Percentiles rank a stretch among this genome's conserved stretches.
These are phyloP conservation scores for Hestina assimilis DNA, from an alignment of 1,140 invertebrate genomes.

Conservation along the genomic window DNA sequence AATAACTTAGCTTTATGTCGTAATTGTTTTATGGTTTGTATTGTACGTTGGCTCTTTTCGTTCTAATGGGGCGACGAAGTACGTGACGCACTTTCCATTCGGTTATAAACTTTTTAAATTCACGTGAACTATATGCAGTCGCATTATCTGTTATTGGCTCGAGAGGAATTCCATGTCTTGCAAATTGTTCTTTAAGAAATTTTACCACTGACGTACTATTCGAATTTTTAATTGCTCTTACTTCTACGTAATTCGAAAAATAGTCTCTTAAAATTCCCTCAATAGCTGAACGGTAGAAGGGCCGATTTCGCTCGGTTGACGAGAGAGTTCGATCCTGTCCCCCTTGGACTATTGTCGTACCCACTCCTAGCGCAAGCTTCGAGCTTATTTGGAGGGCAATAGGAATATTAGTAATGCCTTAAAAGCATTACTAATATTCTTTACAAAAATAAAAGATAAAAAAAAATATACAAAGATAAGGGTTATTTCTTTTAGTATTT, in stretches of 20 bases:
- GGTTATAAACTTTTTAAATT: slow-evolving; percentile 7
- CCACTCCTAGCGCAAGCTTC: no score
- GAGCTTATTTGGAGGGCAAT: no score
- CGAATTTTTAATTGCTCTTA: background rate
- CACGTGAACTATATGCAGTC: background rate
- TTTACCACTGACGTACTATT: slow-evolving; percentile 6
- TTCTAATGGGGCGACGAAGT: slow-evolving; percentile 28
- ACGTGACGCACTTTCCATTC: slow-evolving; percentile 17
- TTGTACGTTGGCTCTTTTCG: slow-evolving; percentile 21
- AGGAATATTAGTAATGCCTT: no score
- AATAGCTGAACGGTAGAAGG: no score
- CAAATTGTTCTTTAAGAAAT: slow-evolving; percentile 19
- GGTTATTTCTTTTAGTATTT: no score
- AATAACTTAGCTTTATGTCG: no score
- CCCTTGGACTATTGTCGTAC: no score
- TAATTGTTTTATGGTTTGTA: slow-evolving; percentile 22
- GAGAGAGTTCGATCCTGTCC: no score
- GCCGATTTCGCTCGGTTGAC: no score
- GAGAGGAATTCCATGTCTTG: slow-evolving; percentile 16
- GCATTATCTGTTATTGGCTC: slow-evolving; percentile 15
- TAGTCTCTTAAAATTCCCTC: slow-evolving; percentile 28
- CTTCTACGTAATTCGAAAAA: slow-evolving; percentile 20
- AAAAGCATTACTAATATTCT: no score
- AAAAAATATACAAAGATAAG: no score
- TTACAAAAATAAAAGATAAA: no score